Conservation (phyloP, 2,113 vertebrate species). For the Sander lucioperca region DNA sequence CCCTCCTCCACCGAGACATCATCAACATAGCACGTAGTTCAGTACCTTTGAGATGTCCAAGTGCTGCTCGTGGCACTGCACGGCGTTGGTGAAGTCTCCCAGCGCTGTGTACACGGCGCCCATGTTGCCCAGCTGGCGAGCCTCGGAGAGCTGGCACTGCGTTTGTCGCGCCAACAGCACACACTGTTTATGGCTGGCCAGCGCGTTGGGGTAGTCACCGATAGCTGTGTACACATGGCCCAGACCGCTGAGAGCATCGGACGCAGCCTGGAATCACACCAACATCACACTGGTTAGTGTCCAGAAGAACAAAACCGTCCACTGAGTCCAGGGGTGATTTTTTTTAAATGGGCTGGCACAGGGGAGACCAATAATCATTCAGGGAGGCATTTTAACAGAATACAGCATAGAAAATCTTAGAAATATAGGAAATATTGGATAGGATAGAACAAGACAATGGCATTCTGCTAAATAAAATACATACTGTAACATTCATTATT, state of each 20-base stretch:
- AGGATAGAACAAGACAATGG: too few relatives aligned
- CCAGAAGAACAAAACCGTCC: neutral
- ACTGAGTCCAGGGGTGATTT: too few relatives aligned
- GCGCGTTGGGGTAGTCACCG: conserved; percentile 94
- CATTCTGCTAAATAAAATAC: too few relatives aligned
- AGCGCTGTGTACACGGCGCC: conserved; percentile 97
- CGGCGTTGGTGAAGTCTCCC: conserved; percentile 94
- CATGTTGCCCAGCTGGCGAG: conserved; percentile 97
- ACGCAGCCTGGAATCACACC: conserved; percentile 88
- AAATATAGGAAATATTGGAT: too few relatives aligned
- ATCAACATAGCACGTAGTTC: too few relatives aligned
- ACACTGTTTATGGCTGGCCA: conserved; percentile 98
- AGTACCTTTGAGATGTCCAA: conserved; percentile 90
- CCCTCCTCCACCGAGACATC: neutral
- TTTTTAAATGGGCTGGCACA: too few relatives aligned
- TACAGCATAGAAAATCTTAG: too few relatives aligned
- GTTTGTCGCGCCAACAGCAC: conserved; percentile 94
- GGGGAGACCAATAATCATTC: too few relatives aligned
- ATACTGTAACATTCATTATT: too few relatives aligned
- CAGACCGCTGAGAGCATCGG: conserved; percentile 94
- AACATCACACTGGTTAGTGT: neutral
- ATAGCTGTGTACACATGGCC: conserved; percentile 98
- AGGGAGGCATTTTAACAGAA: too few relatives aligned
- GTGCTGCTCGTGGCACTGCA: conserved; percentile 95
- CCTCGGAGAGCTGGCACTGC: conserved; percentile 93